Conservation (phyloP, 2,113 vertebrate species). For the Oreochromis aureus region DNA sequence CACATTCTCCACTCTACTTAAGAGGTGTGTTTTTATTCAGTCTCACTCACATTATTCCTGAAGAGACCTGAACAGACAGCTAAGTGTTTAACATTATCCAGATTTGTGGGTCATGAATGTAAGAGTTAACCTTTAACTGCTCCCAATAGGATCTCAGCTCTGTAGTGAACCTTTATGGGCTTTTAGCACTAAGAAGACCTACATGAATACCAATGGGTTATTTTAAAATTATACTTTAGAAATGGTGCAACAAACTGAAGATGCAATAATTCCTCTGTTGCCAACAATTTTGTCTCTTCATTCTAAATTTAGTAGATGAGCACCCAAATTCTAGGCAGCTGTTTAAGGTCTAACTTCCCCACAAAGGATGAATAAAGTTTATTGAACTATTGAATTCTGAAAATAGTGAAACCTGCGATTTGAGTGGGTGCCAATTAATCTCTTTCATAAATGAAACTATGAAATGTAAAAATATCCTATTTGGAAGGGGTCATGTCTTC, state of each 20-base stretch:
- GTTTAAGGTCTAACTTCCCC: background rate
- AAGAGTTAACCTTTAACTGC: background rate
- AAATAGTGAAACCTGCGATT: background rate
- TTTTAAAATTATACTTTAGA: background rate
- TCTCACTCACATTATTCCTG: background rate
- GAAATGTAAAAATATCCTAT: background rate
- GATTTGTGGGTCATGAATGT: background rate
- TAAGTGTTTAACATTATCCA: background rate
- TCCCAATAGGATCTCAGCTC: background rate
- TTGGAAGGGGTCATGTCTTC: background rate
- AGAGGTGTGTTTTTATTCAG: background rate
- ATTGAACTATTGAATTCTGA: background rate
- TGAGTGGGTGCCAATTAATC: background rate
- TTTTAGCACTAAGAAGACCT: background rate
- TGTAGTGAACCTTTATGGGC: background rate
- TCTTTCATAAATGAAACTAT: background rate
- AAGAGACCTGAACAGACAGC: background rate
- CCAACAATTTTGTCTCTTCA: background rate
- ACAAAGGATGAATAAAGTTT: background rate
- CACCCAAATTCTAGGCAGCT: background rate
- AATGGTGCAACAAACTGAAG: background rate
- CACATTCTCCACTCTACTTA: background rate
- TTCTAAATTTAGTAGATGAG: background rate
- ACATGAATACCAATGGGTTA: background rate
- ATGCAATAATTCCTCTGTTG: background rate